Evolutionary conservation across 2,113 vertebrate species (phyloP).

Genomic region (Heterotis niloticus): DNA sequence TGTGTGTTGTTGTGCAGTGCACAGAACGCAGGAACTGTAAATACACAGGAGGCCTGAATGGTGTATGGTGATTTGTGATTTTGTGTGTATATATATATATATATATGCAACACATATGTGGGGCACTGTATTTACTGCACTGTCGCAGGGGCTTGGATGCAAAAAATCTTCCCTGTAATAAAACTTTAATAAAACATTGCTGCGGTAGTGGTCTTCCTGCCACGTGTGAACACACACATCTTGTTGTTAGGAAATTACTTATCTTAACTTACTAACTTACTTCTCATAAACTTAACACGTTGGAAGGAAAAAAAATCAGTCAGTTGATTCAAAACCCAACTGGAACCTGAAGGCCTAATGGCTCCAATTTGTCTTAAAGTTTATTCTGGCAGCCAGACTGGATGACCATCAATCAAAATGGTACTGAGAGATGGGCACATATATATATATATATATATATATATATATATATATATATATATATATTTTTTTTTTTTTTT

Average conservation of each 20-base stretch:
- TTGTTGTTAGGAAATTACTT: background rate
- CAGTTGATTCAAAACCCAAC: background rate
- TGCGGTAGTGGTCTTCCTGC: background rate
- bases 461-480: too few relatives aligned
- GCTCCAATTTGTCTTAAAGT: conserved; percentile 12
- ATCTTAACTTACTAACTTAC: background rate
- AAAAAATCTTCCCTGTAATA: background rate
- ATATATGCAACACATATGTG: background rate
- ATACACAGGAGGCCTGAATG: background rate
- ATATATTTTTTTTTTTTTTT: too few relatives aligned
- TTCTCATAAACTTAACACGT: background rate
- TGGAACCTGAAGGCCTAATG: conserved; percentile 17
- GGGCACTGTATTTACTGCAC: background rate
- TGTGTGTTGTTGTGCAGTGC: background rate
- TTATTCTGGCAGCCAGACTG: conserved; percentile 13
- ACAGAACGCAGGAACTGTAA: background rate
- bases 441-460: too few relatives aligned
- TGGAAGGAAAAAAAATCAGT: conserved; percentile 2
- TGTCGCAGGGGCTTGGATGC: background rate
- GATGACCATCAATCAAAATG: conserved; percentile 18
- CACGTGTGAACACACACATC: conserved; percentile 17
- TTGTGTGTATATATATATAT: background rate
- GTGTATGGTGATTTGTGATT: background rate
- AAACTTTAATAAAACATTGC: background rate
- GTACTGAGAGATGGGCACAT: background rate